Percentiles rank a stretch among this genome's conserved stretches.
These are phyloP conservation scores for Oncopodura yosiiana DNA, from an alignment of 1,140 invertebrate species.

Conservation along the genomic window DNA sequence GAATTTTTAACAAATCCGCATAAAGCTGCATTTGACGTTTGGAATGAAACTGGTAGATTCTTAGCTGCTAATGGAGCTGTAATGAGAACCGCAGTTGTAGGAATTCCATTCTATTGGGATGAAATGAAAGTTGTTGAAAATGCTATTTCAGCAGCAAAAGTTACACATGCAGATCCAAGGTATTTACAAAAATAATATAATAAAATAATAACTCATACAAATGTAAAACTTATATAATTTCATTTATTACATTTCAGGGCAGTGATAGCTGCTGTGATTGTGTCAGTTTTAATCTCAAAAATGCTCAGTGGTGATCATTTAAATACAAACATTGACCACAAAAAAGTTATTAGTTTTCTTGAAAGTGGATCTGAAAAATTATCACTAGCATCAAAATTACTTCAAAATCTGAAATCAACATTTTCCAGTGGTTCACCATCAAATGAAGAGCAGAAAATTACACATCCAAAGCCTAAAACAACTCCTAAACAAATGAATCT, in stretches of 20 bases:
- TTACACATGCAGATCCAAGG: conserved; percentile 27
- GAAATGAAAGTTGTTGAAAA: conserved; percentile 22
- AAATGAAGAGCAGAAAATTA: neutral
- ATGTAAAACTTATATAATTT: neutral
- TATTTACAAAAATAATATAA: too few species aligned
- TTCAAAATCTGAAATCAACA: neutral
- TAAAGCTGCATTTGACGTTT: conserved; percentile 12
- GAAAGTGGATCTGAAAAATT: neutral
- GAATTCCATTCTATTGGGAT: conserved; percentile 25
- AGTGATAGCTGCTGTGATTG: conserved; percentile 6
- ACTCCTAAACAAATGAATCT: neutral
- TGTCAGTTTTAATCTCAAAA: neutral
- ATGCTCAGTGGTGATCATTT: neutral
- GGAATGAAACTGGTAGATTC: conserved; percentile 9
- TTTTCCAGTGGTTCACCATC: neutral
- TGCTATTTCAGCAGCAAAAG: conserved; percentile 17
- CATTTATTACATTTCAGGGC: neutral
- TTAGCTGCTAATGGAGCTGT: conserved; percentile 27
- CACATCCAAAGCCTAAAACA: neutral
- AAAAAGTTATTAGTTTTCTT: neutral
- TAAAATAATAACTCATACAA: too few species aligned
- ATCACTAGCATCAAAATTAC: neutral
- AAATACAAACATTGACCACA: neutral
- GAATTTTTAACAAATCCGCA: conserved; percentile 13
- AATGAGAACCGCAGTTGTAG: conserved; percentile 20